Base-by-base conservation (phyloP, 2,888 invertebrate species). In the Agelastica alni region DNA sequence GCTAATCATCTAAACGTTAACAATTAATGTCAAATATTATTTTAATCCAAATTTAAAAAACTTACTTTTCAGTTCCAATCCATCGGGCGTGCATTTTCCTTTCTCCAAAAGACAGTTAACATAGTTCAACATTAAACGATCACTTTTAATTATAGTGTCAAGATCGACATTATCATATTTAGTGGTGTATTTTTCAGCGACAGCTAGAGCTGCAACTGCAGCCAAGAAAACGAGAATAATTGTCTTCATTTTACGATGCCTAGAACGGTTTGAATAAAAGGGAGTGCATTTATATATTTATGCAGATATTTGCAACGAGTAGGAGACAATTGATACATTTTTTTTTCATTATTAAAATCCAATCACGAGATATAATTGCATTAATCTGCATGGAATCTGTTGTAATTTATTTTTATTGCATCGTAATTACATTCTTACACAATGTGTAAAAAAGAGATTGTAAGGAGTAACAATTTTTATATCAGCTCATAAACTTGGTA, bases 161-260 rank as follows among this genome's bases (percentile, higher is more conserved):
- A 89, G 71, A 67, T 88, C 84, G 60, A 88, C 79, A 70, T 85
- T 82, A 72, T 87, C 87, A 76, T 84, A 88, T 70, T 85, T 87
- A 60, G 84, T 83, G 0, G 85, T 85, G 74, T 87, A 88, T 17
- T 78, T 79, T 0, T 64, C 62, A 13, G 64, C 61, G 12, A 17
- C 34, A 12, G 43, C 47, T 6, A 51, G 45, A 17, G 43, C 39
- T 16, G 44, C 41, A 2, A 42, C 41, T n/a, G 44, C 17, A 16
- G 43, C 28, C 13, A 31, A 37, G 17, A 54, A 37, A 18, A 56
- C 13, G 13, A 58, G 10, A 14, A 39, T 20, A 26, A 45, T 36
- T n/a, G 34, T 42, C 22, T 49, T 51, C 28, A 45, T 22, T 18
- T 47, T 37, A 13, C 20, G 4, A 9, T 10, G 22, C 13, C 22